A percentile compares a stretch with the other conserved stretches of the same genome.
Conservation (phyloP, 2,113 vertebrate genomes). For the Polypterus bichir region DNA sequence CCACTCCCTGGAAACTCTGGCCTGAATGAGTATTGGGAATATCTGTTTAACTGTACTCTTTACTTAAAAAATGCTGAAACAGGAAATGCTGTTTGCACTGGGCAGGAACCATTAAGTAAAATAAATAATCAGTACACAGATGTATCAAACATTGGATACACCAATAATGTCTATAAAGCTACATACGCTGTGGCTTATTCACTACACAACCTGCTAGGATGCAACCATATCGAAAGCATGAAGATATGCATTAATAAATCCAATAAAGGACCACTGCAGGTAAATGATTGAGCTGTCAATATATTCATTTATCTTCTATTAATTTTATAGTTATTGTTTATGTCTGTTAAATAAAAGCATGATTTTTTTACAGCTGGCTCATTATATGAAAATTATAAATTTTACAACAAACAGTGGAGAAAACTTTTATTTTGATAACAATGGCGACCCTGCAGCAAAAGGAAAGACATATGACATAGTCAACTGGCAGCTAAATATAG, state of each 20-base stretch:
- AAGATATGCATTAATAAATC: conserved; percentile 12
- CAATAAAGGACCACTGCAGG: conserved; percentile 20
- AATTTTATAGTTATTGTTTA: neutral
- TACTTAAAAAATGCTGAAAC: neutral
- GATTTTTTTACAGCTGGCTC: conserved; percentile 37
- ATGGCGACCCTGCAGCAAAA: conserved; percentile 45
- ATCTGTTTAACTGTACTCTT: conserved; percentile 7
- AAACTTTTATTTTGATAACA: conserved; percentile 43
- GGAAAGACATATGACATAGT: conserved; percentile 16
- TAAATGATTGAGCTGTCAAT: conserved; percentile 2
- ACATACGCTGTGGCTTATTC: conserved; percentile 24
- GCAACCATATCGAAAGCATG: conserved; percentile 14
- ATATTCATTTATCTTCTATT: neutral
- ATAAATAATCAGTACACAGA: conserved; percentile 27
- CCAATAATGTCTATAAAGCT: conserved; percentile 27
- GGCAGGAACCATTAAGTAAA: conserved; percentile 19
- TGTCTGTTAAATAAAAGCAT: neutral
- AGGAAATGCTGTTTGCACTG: conserved; percentile 15
- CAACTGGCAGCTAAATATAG: conserved; percentile 19
- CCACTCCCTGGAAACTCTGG: neutral
- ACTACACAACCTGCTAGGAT: conserved; percentile 15
- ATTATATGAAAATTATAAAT: conserved; percentile 47
- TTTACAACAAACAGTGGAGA: conserved; percentile 49
- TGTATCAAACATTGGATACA: conserved; percentile 22
- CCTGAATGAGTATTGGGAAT: conserved; percentile 7